phyloP scores from a whole-genome alignment of 2,113 vertebrate genomes.

The Chaetodon auriga region DNA sequence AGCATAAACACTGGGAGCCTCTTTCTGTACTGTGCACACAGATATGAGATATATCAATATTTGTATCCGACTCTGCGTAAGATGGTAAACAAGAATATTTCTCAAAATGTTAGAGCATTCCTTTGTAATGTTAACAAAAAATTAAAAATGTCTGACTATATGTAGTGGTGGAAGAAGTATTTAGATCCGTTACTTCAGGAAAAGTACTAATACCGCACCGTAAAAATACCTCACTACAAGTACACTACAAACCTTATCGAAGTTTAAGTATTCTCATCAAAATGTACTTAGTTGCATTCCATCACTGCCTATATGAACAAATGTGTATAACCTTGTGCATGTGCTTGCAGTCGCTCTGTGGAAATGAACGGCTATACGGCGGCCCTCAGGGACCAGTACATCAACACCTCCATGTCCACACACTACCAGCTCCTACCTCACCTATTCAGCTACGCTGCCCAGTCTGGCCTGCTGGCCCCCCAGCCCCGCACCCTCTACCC shows the following conservation, averaged over 20 bases:
- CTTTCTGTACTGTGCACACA: not conserved
- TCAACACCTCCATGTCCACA: constrained; percentile 91
- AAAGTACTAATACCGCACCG: not conserved
- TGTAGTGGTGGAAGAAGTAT: not conserved
- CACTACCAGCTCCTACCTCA: constrained; percentile 98
- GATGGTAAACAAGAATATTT: not conserved
- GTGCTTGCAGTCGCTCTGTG: constrained; percentile 89
- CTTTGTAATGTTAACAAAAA: not conserved
- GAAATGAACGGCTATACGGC: constrained; percentile 94
- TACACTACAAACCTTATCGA: too few species aligned
- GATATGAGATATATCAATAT: not conserved
- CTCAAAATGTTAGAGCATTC: not conserved
- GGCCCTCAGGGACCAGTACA: constrained; percentile 95
- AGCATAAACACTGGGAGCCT: not conserved
- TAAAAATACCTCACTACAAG: not conserved
- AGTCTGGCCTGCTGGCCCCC: constrained; percentile 90
- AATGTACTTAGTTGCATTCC: too few species aligned
- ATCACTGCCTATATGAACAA: not conserved
- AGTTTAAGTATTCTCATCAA: too few species aligned
- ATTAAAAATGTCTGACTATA: not conserved
- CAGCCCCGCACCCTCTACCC: constrained; percentile 93
- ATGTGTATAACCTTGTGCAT: constrained; percentile 14
- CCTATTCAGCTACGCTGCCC: constrained; percentile 93
- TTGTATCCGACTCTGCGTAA: not conserved
- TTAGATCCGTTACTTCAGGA: too few species aligned